Conservation (phyloP, 2,888 invertebrate species). For the Drosophila mercatorum region DNA sequence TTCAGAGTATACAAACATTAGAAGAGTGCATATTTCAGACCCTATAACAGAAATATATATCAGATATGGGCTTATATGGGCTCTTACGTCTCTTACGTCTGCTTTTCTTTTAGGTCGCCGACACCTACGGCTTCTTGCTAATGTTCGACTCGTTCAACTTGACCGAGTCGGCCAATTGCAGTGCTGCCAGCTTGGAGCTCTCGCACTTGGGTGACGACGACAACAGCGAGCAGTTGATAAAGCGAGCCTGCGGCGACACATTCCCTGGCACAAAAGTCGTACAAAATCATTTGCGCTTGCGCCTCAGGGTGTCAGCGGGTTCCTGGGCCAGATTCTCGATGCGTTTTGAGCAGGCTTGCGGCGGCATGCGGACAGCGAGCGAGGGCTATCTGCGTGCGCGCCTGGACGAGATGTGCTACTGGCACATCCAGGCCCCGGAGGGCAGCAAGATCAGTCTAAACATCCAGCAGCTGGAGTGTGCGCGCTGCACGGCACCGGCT, state of each 20-base stretch:
- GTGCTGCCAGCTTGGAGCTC: conserved; percentile 87
- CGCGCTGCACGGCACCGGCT: conserved; percentile 35
- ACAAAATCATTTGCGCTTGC: conserved; percentile 88
- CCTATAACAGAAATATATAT: too few relatives aligned
- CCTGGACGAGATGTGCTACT: conserved; percentile 53
- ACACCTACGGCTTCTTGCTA: conserved; percentile 84
- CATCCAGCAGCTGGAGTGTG: conserved; percentile 77
- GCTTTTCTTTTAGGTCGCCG: conserved; percentile 82
- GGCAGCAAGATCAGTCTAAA: conserved; percentile 68
- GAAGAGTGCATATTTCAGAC: too few relatives aligned
- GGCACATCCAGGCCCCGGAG: conserved; percentile 28
- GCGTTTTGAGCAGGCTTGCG: conserved; percentile 63
- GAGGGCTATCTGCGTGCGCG: conserved; percentile 69
- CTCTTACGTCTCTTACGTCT: not conserved
- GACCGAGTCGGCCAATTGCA: conserved; percentile 86
- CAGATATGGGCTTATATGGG: too few relatives aligned
- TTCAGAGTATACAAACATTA: too few relatives aligned
- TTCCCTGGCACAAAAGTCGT: conserved; percentile 85
- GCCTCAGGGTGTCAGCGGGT: conserved; percentile 86
- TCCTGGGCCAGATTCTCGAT: conserved; percentile 79
- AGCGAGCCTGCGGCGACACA: conserved; percentile 86
- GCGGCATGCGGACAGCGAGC: conserved; percentile 44
- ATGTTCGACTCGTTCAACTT: conserved; percentile 65
- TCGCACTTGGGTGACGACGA: conserved; percentile 39
- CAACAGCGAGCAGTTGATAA: conserved; percentile 85